Evolutionary conservation across 2,888 invertebrate species (phyloP).

Genomic region (Octonoba sinensis): DNA sequence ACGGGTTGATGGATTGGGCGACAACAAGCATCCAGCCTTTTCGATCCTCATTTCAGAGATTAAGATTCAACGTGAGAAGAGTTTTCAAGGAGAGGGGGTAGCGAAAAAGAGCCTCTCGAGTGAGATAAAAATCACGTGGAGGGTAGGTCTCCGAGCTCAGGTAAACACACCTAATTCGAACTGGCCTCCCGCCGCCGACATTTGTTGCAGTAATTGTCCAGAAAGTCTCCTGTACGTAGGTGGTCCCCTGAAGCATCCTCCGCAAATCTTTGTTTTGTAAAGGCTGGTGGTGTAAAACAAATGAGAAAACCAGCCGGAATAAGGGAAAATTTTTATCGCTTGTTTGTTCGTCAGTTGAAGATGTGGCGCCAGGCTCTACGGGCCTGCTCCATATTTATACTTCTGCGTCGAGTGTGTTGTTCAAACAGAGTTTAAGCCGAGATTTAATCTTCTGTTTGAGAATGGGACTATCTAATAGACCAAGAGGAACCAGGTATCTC

Average conservation of each 20-base stretch:
- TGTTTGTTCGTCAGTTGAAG: slow-evolving; percentile 39
- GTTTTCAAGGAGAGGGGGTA: slow-evolving; percentile 21
- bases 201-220: slow-evolving; percentile 62
- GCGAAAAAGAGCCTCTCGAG: slow-evolving; percentile 18
- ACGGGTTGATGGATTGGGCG: slow-evolving; percentile 43
- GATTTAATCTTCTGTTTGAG: slow-evolving; percentile 52
- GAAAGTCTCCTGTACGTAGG: slow-evolving; percentile 38
- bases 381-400: slow-evolving; percentile 58
- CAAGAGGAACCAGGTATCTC: no score
- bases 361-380: slow-evolving; percentile 49
- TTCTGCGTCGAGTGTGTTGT: slow-evolving; percentile 43
- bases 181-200: slow-evolving; percentile 55
- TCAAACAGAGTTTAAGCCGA: slow-evolving; percentile 39
- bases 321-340: slow-evolving; percentile 43
- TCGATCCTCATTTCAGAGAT: slow-evolving; percentile 46
- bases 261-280: slow-evolving; percentile 42
- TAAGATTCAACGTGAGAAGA: slow-evolving; percentile 48
- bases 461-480: no score
- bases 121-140: slow-evolving; percentile 44
- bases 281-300: slow-evolving; percentile 59
- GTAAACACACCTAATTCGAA: slow-evolving; percentile 60
- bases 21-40: slow-evolving; percentile 43
- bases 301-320: slow-evolving; percentile 30
- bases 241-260: slow-evolving; percentile 31
- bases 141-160: slow-evolving; percentile 31